Base-by-base conservation (phyloP, 2,113 vertebrate genomes). In the Prochilodus magdalenae region DNA sequence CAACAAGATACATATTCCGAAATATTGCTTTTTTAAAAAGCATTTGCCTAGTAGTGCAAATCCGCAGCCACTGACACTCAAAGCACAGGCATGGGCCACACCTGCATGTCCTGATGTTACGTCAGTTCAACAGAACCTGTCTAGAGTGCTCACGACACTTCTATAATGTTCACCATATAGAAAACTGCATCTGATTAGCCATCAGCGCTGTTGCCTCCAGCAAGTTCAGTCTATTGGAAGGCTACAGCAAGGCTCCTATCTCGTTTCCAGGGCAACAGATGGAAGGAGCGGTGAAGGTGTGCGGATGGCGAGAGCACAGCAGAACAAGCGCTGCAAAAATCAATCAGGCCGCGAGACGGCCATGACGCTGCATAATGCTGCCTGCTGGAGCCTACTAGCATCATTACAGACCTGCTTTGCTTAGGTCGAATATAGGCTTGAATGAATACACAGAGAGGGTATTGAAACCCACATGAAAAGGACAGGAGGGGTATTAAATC, bases 281-380 rank as follows among this genome's bases (percentile, higher is more conserved):
- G 74, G 49, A 67, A 16, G 24, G 73, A 84, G 73, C 18, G 6
- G 49, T 16, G 20, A 81, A 73, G 74, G 69, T 81, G 66, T 77
- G 73, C 59, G 63, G 62, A 75, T 30, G 24, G n/a, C 30, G 59
- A 75, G 51, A n/a, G 13, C 59, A 65, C 44, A 57, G 30, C 14
- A 59, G n/a, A 57, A 24, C 14, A 44, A 73, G 70, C 24, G 79
- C 40, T 80, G 70, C 70, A 80, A 84, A 84, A 81, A 80, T 80
- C 66, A 73, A 73, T 77, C 79, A 73, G 82, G 83, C 84, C 79
- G 86, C 79, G 86, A 90, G 86, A 86, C 5, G 16, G 77, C 26
- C 44, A 75, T 67, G 53, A 60, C 4, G 26, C 60, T 69, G 70
- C 53, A 63, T 66, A 67, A 66, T 6, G 26, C 27, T 69, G 29